phyloP scores from a whole-genome alignment of 1,140 invertebrate genomes.

The Aphelinus certus region DNA sequence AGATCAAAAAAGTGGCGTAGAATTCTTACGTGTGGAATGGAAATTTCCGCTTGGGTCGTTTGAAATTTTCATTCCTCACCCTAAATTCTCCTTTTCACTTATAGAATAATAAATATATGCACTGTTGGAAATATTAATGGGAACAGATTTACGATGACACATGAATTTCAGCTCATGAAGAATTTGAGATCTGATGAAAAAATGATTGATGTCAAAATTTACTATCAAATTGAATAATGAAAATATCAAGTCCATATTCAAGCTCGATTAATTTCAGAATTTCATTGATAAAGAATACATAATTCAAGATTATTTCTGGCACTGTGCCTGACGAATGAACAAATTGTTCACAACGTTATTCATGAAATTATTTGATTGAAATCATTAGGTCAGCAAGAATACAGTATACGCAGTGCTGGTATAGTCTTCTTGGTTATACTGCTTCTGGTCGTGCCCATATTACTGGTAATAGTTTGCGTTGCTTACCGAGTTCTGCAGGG shows the following conservation, averaged over 20 bases:
- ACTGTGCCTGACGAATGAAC: too few species aligned
- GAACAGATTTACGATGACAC: constrained; percentile 17
- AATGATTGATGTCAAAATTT: neutral
- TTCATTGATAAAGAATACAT: too few species aligned
- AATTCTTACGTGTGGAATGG: constrained; percentile 56
- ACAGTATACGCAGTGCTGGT: constrained; percentile 78
- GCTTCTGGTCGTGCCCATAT: constrained; percentile 77
- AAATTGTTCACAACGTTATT: too few species aligned
- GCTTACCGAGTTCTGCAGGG: constrained; percentile 66
- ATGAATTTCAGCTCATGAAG: neutral
- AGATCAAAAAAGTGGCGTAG: neutral
- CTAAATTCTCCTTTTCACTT: neutral
- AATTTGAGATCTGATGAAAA: neutral
- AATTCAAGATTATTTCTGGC: too few species aligned
- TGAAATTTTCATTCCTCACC: constrained; percentile 53
- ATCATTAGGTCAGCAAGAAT: constrained; percentile 78
- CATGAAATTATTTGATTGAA: neutral
- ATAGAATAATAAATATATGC: neutral
- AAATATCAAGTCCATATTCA: too few species aligned
- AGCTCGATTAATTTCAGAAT: too few species aligned
- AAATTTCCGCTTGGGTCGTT: constrained; percentile 58
- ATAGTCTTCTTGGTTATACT: constrained; percentile 80
- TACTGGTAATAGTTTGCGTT: constrained; percentile 77
- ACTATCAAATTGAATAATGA: too few species aligned
- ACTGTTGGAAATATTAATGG: constrained; percentile 8